These are phyloP conservation scores for Abscondita cerata DNA, from an alignment of 2,888 invertebrate species.

Conservation along the genomic window DNA sequence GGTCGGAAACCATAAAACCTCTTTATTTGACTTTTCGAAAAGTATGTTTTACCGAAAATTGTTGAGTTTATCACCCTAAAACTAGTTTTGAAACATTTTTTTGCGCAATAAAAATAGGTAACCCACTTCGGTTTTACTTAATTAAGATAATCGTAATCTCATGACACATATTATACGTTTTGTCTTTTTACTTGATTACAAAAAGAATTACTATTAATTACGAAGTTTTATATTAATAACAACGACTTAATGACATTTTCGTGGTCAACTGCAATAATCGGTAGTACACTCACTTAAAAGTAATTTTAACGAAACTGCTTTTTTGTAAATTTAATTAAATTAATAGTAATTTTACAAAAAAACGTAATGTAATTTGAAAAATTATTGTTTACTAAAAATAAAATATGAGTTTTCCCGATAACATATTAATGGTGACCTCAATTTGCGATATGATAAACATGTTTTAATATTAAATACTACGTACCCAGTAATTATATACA, in stretches of 20 bases:
- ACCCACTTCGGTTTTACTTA: background rate
- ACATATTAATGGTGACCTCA: too few relatives aligned
- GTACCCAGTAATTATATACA: too few relatives aligned
- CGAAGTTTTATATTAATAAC: background rate
- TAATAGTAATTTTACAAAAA: too few relatives aligned
- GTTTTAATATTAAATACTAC: too few relatives aligned
- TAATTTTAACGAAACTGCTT: background rate
- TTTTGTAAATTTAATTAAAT: too few relatives aligned
- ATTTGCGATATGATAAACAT: too few relatives aligned
- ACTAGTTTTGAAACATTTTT: background rate
- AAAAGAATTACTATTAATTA: background rate
- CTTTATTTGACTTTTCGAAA: conserved; percentile 24
- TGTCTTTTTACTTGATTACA: background rate
- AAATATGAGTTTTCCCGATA: too few relatives aligned
- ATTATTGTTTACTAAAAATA: too few relatives aligned
- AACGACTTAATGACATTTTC: too few relatives aligned
- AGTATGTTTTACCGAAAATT: conserved; percentile 18
- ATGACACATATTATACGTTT: background rate
- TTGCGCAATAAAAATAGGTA: too few relatives aligned
- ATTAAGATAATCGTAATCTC: background rate
- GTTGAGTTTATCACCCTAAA: conserved; percentile 7
- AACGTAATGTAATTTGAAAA: too few relatives aligned
- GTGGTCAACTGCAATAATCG: background rate
- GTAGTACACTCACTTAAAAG: background rate
- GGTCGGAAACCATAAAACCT: conserved; percentile 26